phyloP scores from a whole-genome alignment of 2,113 vertebrate genomes.

The Osmerus mordax region DNA sequence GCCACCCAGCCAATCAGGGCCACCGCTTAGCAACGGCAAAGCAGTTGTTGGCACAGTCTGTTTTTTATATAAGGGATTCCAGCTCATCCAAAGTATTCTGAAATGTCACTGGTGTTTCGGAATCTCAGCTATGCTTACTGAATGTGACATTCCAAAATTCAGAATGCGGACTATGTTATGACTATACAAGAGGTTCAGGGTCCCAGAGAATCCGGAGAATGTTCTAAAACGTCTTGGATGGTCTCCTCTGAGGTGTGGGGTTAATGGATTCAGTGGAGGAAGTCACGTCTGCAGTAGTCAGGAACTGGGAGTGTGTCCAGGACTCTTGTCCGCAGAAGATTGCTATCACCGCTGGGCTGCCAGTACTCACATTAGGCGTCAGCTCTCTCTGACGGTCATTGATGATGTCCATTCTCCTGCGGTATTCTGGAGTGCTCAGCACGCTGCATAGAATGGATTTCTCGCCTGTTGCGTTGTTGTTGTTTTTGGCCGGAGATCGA shows the following conservation, averaged over 20 bases:
- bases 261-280: conserved; percentile 39
- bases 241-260: too few relatives aligned
- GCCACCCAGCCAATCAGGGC: not conserved
- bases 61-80: too few relatives aligned
- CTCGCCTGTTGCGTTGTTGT: conserved; percentile 50
- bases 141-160: too few relatives aligned
- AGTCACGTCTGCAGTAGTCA: not conserved
- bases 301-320: conserved; percentile 57
- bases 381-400: conserved; percentile 52
- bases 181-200: too few relatives aligned
- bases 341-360: conserved; percentile 43
- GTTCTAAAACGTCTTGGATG: too few relatives aligned
- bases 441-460: conserved; percentile 56
- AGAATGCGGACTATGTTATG: too few relatives aligned
- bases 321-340: conserved; percentile 39
- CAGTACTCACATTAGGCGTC: conserved; percentile 37
- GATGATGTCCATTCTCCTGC: conserved; percentile 59
- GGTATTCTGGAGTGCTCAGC: conserved; percentile 44
- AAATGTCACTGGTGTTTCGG: too few relatives aligned
- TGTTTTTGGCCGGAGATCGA: conserved; percentile 61
- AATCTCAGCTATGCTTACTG: too few relatives aligned
- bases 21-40: too few relatives aligned
- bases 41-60: too few relatives aligned
- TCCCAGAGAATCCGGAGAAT: too few relatives aligned
- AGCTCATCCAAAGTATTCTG: too few relatives aligned